Base-by-base conservation (phyloP, 2,888 invertebrate genomes). In the Zootermopsis nevadensis region DNA sequence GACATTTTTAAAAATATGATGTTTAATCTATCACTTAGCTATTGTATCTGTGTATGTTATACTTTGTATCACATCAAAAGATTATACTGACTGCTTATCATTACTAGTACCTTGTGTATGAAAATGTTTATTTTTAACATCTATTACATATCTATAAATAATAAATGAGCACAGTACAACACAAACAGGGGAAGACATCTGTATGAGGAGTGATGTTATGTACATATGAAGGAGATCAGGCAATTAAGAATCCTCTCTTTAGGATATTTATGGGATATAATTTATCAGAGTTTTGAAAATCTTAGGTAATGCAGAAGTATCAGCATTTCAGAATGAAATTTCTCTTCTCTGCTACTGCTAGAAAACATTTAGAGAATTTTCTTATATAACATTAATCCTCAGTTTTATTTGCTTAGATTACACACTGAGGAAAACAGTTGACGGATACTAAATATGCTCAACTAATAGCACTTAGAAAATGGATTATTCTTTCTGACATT, bases 141-240 rank as follows among this genome's bases (percentile, higher is more conserved):
- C 1, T 19, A 48, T 19, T 48, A 48, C 48, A 38, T 19, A 15
- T 15, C 48, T 48, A 15, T 48, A 48, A 42, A 8, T 42, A 42
- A 48, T 60, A 2, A 60, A 60, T 60, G 60, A 60, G n/a, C 60
- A 60, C 6, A 60, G 27, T 60, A 60, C 60, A 60, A 60, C 60
- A 27, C 60, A 60, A 60, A n/a, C 1, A 27, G 60, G 60, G 60
- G 60, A 60, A 60, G 60, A 60, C 60, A 60, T 60, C 12, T 12
- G 60, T 60, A 60, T 60, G 60, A 60, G 27, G n/a, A 2, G 60
- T 60, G 60, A 60, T 60, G 60, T 60, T 60, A 60, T 60, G 60
- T 60, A 60, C 60, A 60, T 48, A 60, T 60, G 60, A 60, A 60
- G n/a, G 8, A 7, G 2, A 60, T 7, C 27, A 27, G 27, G 60